Evolutionary conservation across 2,888 invertebrate species (phyloP).

Genomic region (Nipponacmea schrenckii): DNA sequence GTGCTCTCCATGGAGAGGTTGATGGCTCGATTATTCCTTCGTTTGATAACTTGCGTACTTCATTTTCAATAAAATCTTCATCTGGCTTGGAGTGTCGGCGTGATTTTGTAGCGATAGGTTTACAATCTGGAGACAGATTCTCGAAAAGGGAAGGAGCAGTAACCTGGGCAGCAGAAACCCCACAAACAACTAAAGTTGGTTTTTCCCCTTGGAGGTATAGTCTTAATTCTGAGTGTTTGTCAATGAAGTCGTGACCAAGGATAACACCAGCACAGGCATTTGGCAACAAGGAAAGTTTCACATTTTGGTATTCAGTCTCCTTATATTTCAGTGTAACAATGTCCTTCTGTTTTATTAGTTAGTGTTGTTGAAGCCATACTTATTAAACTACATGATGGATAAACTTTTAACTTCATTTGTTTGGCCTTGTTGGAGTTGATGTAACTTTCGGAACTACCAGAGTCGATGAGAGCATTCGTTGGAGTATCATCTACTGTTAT

Average conservation of each 20-base stretch:
- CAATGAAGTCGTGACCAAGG: neutral
- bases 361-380: conserved; percentile 3
- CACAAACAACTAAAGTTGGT: neutral
- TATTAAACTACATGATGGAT: neutral
- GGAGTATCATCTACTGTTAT: neutral
- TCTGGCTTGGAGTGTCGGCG: neutral
- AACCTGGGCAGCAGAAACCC: neutral
- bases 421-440: neutral
- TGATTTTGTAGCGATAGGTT: conserved; percentile 4
- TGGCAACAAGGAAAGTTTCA: neutral
- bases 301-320: neutral
- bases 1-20: neutral
- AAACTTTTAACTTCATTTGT: neutral
- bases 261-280: neutral
- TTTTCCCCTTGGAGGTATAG: neutral
- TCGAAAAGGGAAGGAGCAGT: neutral
- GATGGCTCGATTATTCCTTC: neutral
- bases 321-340: neutral
- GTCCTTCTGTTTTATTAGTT: neutral
- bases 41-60: neutral
- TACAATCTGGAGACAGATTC: neutral
- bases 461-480: neutral
- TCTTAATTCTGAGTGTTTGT: neutral
- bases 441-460: neutral
- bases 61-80: neutral